Conservation (phyloP, 2,888 invertebrate species). For the Lasioglossum calceatum region DNA sequence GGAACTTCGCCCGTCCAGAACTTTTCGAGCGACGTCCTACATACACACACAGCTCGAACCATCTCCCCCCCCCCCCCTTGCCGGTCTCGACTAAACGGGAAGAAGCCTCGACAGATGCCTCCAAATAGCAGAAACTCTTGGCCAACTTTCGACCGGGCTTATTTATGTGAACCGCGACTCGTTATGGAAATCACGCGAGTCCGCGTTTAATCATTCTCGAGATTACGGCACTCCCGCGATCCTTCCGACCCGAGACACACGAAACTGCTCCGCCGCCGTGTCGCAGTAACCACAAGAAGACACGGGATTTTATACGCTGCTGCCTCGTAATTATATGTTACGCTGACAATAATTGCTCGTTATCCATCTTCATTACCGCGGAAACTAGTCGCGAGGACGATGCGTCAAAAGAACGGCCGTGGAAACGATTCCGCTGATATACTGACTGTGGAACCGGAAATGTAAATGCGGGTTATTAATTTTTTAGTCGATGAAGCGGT, state of each 20-base stretch:
- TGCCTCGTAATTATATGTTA: conserved; percentile 4
- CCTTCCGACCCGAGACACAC: not conserved
- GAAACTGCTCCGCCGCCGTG: not conserved
- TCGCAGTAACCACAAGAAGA: not conserved
- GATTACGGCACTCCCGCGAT: not conserved
- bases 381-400: not conserved
- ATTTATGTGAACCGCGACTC: conserved; percentile 34
- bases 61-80: conserved; percentile 20
- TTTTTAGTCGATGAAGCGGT: not conserved
- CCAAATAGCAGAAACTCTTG: conserved; percentile 49
- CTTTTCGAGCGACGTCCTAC: conserved; percentile 64
- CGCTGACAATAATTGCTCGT: not conserved
- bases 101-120: conserved; percentile 62
- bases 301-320: not conserved
- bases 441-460: not conserved
- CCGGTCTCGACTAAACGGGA: conserved; percentile 28
- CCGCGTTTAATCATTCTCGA: conserved; percentile 45
- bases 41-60: conserved; percentile 45
- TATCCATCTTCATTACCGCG: conserved; percentile 7
- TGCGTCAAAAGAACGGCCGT: not conserved
- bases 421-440: not conserved
- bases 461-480: not conserved
- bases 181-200: conserved; percentile 47
- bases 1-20: conserved; percentile 51
- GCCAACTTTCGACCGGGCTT: conserved; percentile 58